These are phyloP conservation scores for Macrophya alboannulata DNA, from an alignment of 2,888 invertebrate species.

Conservation along the genomic window DNA sequence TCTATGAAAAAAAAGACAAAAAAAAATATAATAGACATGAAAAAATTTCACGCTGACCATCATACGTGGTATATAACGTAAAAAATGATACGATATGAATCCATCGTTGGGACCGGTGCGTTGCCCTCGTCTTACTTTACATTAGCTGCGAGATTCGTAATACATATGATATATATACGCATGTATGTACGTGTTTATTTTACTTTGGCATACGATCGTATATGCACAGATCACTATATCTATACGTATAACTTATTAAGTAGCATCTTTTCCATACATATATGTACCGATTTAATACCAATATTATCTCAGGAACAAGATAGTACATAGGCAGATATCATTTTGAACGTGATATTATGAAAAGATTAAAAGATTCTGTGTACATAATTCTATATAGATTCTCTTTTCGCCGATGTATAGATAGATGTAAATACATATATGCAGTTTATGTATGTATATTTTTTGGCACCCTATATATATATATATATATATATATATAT, in stretches of 20 bases:
- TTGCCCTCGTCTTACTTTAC: conserved; percentile 10
- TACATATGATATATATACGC: not conserved
- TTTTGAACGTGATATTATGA: not conserved
- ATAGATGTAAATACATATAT: not conserved
- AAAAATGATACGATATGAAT: not conserved
- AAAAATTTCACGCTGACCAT: not conserved
- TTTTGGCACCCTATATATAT: conserved; percentile 43
- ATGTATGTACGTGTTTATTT: conserved; percentile 32
- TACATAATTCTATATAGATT: not conserved
- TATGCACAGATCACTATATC: not conserved
- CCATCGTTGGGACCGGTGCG: not conserved
- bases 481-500: not conserved
- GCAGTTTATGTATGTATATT: too few relatives aligned
- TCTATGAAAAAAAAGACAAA: not conserved
- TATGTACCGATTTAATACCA: conserved; percentile 14
- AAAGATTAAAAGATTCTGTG: not conserved
- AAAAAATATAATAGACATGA: not conserved
- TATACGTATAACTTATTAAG: not conserved
- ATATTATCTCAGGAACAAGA: conserved; percentile 31
- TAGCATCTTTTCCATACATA: not conserved
- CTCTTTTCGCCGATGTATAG: not conserved
- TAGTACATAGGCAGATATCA: not conserved
- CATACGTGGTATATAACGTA: not conserved
- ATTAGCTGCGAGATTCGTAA: not conserved
- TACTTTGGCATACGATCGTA: conserved; percentile 39